Base-by-base conservation (phyloP, 1,140 invertebrate species). In the Pissodes strobi region DNA sequence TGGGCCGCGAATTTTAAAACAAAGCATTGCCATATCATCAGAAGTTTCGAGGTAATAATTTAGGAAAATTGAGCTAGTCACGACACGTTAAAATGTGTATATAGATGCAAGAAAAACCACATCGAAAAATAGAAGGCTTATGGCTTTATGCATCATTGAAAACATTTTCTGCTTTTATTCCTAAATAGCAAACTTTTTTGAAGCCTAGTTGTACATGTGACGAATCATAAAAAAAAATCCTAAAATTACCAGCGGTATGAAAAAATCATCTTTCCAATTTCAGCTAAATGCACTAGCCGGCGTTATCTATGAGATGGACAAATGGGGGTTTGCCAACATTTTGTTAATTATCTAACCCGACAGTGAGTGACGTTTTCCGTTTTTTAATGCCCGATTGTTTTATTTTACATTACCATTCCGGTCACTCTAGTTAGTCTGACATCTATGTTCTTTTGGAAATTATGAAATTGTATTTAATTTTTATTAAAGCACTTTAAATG, bases 401-500 rank as follows among this genome's bases (percentile, higher is more conserved):
- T 25, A 25, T 25, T 49, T 49, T 49, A 49, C 22, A 22, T 49
- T 9, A 9, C 46, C 18, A 25, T 49, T 25, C 46, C 22, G 9
- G 46, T 18, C 8, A 21, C 46, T 22, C 12, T 25, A 8, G 15
- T 17, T n/a, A n/a, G n/a, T n/a, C 39, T 43, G 30, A 43, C 17
- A 25, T 22, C 18, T 22, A 49, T 49, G 46, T 49, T 17, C 46
- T 22, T 49, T 49, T 49, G 17, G 46, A 49, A 49, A 49, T 49
- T 49, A 49, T 49, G 22, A 49, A 49, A 49, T 49, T 12, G 19
- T 23, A 22, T 49, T 49, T 49, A n/a, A 25, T 23, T 49, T 49
- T 49, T 49, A 49, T 49, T 49, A 49, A 49, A 49, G 46, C 46
- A 49, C 21, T 49, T 49, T 49, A 25, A n/a, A n/a, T n/a, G n/a